Evolutionary conservation across 2,888 invertebrate species (phyloP).

Genomic region (Protodeltote pygarga): DNA sequence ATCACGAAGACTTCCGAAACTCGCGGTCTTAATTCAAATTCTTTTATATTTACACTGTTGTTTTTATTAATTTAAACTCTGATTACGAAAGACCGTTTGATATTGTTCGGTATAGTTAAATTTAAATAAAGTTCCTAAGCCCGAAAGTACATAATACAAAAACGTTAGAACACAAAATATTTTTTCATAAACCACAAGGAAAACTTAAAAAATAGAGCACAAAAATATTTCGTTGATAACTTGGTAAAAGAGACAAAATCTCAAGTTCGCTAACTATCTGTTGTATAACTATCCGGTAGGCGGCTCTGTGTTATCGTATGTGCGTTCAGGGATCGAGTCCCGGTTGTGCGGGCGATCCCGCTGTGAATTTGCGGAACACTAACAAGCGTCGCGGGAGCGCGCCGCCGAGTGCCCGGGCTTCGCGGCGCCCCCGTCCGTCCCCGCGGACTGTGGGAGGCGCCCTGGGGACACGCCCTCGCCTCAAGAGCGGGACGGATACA

Average conservation of each 20-base stretch:
- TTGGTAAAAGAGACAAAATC: conserved; percentile 20
- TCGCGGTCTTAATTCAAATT: conserved; percentile 50
- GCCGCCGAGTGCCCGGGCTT: conserved; percentile 83
- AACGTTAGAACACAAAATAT: conserved; percentile 21
- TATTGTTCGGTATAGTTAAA: neutral
- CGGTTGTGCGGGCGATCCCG: conserved; percentile 86
- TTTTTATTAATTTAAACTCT: neutral
- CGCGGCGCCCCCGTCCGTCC: conserved; percentile 85
- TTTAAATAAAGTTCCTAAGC: conserved; percentile 8
- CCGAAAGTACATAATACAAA: conserved; percentile 7
- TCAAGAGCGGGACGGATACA: conserved; percentile 82
- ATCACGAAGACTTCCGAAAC: conserved; percentile 59
- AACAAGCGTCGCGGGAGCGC: conserved; percentile 86
- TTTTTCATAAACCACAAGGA: conserved; percentile 25
- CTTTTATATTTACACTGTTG: conserved; percentile 26
- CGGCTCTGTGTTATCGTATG: conserved; percentile 82
- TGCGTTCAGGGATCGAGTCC: conserved; percentile 83
- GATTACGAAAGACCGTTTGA: neutral
- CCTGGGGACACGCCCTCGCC: conserved; percentile 87
- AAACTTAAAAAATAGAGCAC: conserved; percentile 33
- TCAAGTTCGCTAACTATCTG: conserved; percentile 37
- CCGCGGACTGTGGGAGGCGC: conserved; percentile 85
- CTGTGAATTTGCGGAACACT: conserved; percentile 86
- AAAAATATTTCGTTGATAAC: conserved; percentile 32
- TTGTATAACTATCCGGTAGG: conserved; percentile 70